Evolutionary conservation across 2,113 vertebrate species (phyloP).

Genomic region (Aptenodytes patagonicus): DNA sequence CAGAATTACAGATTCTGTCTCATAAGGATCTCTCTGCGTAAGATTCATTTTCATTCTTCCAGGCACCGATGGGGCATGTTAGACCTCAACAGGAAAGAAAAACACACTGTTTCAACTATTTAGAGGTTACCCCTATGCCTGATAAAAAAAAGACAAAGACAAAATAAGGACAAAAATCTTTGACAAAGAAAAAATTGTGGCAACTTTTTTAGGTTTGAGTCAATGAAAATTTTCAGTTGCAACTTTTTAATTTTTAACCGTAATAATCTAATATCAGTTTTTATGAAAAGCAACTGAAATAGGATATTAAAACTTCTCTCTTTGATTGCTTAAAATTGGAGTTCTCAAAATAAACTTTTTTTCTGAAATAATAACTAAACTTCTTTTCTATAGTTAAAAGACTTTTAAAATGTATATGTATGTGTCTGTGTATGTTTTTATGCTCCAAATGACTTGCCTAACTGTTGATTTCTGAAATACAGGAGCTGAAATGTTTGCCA

Average conservation of each 20-base stretch:
- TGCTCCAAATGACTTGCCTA: fast-evolving
- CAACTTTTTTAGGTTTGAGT: background rate
- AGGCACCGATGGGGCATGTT: fast-evolving
- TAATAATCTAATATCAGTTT: background rate
- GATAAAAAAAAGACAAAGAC: background rate
- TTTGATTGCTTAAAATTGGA: background rate
- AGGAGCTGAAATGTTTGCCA: background rate
- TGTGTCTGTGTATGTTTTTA: background rate
- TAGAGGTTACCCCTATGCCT: fast-evolving
- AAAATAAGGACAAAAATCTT: background rate
- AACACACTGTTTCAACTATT: background rate
- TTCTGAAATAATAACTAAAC: background rate
- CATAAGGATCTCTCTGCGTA: background rate
- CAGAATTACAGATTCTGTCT: background rate
- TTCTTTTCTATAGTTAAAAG: background rate
- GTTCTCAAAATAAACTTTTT: background rate
- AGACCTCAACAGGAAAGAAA: background rate
- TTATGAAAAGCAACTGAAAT: background rate
- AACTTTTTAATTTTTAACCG: background rate
- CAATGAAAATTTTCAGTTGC: background rate
- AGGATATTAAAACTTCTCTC: background rate
- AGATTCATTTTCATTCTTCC: background rate
- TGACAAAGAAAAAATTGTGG: background rate
- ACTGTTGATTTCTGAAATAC: background rate
- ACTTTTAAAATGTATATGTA: background rate